A percentile compares a stretch with the other conserved stretches of the same genome.
Evolutionary conservation across 2,113 vertebrate species (phyloP).

Genomic region (Pelecanus crispus): DNA sequence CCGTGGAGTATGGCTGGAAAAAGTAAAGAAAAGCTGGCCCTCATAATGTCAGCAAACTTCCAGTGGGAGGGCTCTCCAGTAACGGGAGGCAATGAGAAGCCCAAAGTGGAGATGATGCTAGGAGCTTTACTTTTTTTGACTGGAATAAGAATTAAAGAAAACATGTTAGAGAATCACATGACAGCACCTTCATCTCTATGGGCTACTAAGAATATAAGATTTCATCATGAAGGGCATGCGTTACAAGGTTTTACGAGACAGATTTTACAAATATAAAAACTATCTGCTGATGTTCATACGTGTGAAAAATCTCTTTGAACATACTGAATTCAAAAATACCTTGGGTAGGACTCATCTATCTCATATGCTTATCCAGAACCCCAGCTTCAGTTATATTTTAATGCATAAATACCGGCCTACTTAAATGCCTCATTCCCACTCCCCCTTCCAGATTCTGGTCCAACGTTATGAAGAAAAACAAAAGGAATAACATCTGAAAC

Average conservation of each 20-base stretch:
- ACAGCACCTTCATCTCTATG: not conserved
- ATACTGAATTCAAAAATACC: not conserved
- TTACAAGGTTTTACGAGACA: not conserved
- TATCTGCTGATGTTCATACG: not conserved
- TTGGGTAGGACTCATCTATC: not conserved
- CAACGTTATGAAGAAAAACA: not conserved
- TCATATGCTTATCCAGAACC: not conserved
- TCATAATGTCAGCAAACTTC: accelerated
- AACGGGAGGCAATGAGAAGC: not conserved
- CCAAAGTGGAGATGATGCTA: not conserved
- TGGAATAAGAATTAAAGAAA: not conserved
- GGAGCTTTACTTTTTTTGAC: not conserved
- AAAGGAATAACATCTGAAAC: not conserved
- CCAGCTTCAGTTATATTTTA: not conserved
- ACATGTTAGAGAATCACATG: not conserved
- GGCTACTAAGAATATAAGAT: not conserved
- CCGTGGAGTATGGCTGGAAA: not conserved
- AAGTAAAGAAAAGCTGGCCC: not conserved
- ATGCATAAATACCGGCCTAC: not conserved
- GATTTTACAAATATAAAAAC: not conserved
- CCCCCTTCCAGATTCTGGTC: not conserved
- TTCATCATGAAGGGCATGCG: accelerated
- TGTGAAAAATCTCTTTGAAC: not conserved
- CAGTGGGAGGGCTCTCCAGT: not conserved
- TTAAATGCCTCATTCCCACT: not conserved